Percentiles rank a stretch among this genome's conserved stretches.
These are phyloP conservation scores for Melieria omissa DNA, from an alignment of 2,888 invertebrate species.

Conservation along the genomic window DNA sequence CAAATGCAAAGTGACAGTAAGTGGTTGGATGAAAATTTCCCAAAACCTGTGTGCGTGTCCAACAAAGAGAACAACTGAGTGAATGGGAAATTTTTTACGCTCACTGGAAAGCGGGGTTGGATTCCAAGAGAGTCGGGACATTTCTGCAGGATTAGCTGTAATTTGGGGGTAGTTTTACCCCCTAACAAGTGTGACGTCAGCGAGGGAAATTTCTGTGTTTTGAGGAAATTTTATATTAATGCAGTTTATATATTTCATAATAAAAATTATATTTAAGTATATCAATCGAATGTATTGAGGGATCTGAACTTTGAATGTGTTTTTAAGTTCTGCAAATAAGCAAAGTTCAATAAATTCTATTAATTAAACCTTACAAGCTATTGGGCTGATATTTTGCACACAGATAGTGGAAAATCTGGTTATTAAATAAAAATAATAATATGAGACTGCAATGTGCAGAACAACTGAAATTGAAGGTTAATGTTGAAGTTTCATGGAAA, in stretches of 20 bases:
- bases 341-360: too few relatives aligned
- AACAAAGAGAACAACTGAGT: background rate
- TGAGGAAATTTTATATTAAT: background rate
- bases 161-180: constrained; percentile 6
- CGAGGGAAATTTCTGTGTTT: constrained; percentile 27
- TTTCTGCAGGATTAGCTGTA: constrained; percentile 5
- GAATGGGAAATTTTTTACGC: constrained; percentile 20
- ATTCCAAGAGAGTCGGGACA: constrained; percentile 11
- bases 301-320: too few relatives aligned
- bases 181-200: constrained; percentile 49
- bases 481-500: too few relatives aligned
- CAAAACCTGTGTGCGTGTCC: background rate
- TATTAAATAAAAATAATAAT: too few relatives aligned
- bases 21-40: constrained; percentile 15
- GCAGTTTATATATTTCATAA: background rate
- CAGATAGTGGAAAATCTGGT: too few relatives aligned
- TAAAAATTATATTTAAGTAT: background rate
- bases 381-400: too few relatives aligned
- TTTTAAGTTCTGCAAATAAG: too few relatives aligned
- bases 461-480: too few relatives aligned
- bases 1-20: background rate
- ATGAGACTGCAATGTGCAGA: too few relatives aligned
- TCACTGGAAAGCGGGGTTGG: background rate
- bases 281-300: too few relatives aligned
- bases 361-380: too few relatives aligned